Evolutionary conservation across 2,113 vertebrate genomes (phyloP), one percentile per base, ranked within the genome.

Genomic region (Glareola pratincola): DNA sequence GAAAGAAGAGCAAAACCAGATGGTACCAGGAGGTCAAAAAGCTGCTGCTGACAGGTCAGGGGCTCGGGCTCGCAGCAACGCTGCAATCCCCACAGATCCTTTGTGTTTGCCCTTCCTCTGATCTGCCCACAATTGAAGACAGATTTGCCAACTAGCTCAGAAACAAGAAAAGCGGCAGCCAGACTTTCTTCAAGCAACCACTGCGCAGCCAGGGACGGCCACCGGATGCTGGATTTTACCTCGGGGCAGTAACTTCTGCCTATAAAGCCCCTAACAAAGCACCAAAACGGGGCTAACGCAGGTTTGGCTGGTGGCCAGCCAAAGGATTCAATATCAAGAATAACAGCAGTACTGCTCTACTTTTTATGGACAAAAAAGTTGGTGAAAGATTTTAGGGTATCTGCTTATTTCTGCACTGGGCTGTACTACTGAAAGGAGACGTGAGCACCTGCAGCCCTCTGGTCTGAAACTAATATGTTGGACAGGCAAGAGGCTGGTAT

Each of bases 71-170:
- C 22, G 72, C 60, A 68, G 85, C 68, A 74, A 43, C 2, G 0
- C 0, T 67, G 50, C 78, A 78, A 60, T 75, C 77, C 77, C 45
- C 84, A 66, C 8, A 6, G 77, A 89, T 76, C 84, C 54, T 93
- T 92, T 90, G 95, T 92, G 67, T 90, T 80, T 39, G 72, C 66
- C 56, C 67, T 82, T 85, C 91, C 89, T 96, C 84, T 92, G 84
- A 95, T 95, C 91, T 79, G 71, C 92, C 77, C 95, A 83, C 89
- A 94, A 84, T 22, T 83, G 74, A 91, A 92, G 66, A 64, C 77
- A 92, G 91, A 95, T 67, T 91, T 87, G 72, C 57, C 76, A 66
- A 90, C 53, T 69, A 82, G 73, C 50, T 95, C 84, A 62, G 80
- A 90, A 85, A 92, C 57, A 95, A 87, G 69, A 69, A 79, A 89